phyloP scores from a whole-genome alignment of 2,797 vertebrate genomes.

The Hoplostethus mediterraneus region DNA sequence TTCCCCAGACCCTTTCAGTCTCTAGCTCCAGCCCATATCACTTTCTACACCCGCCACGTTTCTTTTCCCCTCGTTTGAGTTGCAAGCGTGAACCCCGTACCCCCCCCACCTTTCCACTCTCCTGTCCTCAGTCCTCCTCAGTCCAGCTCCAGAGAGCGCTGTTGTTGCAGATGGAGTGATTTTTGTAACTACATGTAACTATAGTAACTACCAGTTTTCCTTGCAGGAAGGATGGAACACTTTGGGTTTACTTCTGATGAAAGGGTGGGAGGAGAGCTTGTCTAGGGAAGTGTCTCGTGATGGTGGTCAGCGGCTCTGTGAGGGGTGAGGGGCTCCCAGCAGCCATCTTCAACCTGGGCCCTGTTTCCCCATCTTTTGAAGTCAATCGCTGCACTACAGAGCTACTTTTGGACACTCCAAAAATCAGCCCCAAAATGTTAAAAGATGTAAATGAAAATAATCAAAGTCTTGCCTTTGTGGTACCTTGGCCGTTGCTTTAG shows the following conservation, averaged over 20 bases:
- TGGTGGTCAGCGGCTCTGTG: not conserved
- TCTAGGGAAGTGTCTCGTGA: too few relatives aligned
- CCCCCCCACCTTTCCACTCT: not conserved
- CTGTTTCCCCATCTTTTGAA: too few relatives aligned
- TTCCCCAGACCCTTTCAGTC: constrained; percentile 41
- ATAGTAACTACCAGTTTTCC: constrained; percentile 11
- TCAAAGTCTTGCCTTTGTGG: too few relatives aligned
- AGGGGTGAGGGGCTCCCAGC: not conserved
- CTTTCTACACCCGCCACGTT: constrained; percentile 28
- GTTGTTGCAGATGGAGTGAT: not conserved
- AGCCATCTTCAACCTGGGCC: too few relatives aligned
- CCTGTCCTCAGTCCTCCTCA: not conserved
- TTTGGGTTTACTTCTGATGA: constrained; percentile 3
- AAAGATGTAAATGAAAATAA: too few relatives aligned
- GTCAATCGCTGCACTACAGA: too few relatives aligned
- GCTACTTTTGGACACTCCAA: too few relatives aligned
- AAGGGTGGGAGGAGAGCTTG: not conserved
- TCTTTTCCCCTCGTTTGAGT: constrained; percentile 27
- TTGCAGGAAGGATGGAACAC: not conserved
- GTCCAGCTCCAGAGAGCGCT: not conserved
- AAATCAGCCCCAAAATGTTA: too few relatives aligned
- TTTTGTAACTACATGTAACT: not conserved
- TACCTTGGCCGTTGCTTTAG: too few relatives aligned
- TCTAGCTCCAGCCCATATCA: constrained; percentile 43
- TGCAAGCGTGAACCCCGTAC: not conserved